Evolutionary conservation across 2,113 vertebrate species (phyloP), one percentile per base, ranked within the genome.

Genomic region (Ictidomys tridecemlineatus): DNA sequence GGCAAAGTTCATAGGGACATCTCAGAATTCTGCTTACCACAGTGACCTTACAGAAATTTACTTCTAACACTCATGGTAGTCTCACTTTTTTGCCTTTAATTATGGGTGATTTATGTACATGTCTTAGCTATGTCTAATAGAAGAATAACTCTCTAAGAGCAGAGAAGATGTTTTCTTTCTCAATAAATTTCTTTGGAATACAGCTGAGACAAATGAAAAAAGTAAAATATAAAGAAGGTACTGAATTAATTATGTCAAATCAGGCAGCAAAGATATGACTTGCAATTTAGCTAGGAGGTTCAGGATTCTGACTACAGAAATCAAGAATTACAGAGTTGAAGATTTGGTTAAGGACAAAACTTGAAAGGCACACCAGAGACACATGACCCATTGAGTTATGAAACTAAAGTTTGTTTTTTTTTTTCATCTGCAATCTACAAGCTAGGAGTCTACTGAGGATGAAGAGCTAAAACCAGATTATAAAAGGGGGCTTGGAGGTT

Each of bases 101-200:
- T 48, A 72, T 82, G 78, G 70, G 65, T 89, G 56, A 93, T 76
- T 97, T 91, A 76, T 93, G 65, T 82, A 76, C n/a, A 89, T 76
- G 42, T 56, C 53, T 93, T 65, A 72, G 79, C 30, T 79, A 26
- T 80, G 76, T 72, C 63, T 76, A 86, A 58, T 65, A 94, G 77
- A 91, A 94, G 72, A 61, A 83, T 83, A 93, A 95, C 67, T 90
- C 24, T 24, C 72, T 67, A 86, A 80, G 12, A 76, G 34, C 17
- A 91, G 42, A 61, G 42, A n/a, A 85, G 32, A 72, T 82, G 4
- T 65, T 85, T 96, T 93, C 39, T 78, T 93, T 58, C 51, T 89
- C 84, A 76, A 67, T 86, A 96, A 93, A 95, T 96, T 97, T 84
- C 84, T 76, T 86, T 87, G n/a, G 37, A 61, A 84, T 84, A 78